These are phyloP conservation scores for Alloplasta piceator DNA, from an alignment of 2,888 invertebrate species.

Conservation along the genomic window DNA sequence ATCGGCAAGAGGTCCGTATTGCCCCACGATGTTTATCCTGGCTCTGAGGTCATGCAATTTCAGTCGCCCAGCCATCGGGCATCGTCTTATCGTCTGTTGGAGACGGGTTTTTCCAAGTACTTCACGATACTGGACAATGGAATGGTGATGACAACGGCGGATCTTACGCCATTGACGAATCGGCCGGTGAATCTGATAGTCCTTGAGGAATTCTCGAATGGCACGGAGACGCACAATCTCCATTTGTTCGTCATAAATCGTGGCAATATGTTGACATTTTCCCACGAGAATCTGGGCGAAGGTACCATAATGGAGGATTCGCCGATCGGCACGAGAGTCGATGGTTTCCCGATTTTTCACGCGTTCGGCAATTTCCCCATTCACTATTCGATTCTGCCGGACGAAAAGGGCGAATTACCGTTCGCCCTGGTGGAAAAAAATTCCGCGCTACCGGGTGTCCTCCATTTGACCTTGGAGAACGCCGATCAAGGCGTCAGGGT, in stretches of 20 bases:
- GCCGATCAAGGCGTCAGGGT: conserved; percentile 87
- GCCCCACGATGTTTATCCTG: conserved; percentile 95
- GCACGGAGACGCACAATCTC: conserved; percentile 91
- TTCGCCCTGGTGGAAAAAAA: conserved; percentile 89
- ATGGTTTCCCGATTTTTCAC: conserved; percentile 89
- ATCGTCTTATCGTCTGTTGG: conserved; percentile 88
- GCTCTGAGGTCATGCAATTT: conserved; percentile 93
- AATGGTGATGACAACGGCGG: conserved; percentile 95
- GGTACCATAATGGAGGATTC: conserved; percentile 92
- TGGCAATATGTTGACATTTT: conserved; percentile 91
- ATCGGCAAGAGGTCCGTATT: conserved; percentile 85
- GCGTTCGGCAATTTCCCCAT: conserved; percentile 89
- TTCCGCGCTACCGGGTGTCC: conserved; percentile 85
- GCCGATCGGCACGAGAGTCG: conserved; percentile 89
- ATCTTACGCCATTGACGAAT: conserved; percentile 92
- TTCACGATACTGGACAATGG: conserved; percentile 95
- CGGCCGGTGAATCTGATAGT: conserved; percentile 92
- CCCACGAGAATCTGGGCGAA: conserved; percentile 86
- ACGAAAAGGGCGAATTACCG: conserved; percentile 85
- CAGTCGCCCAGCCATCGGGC: conserved; percentile 80
- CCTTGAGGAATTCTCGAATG: conserved; percentile 91
- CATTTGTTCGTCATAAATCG: conserved; percentile 93
- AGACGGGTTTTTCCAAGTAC: conserved; percentile 92
- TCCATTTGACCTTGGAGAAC: conserved; percentile 75
- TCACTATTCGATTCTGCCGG: conserved; percentile 91